Evolutionary conservation across 2,113 vertebrate species (phyloP), one percentile per base, ranked within the genome.

Genomic region (Anhinga anhinga): DNA sequence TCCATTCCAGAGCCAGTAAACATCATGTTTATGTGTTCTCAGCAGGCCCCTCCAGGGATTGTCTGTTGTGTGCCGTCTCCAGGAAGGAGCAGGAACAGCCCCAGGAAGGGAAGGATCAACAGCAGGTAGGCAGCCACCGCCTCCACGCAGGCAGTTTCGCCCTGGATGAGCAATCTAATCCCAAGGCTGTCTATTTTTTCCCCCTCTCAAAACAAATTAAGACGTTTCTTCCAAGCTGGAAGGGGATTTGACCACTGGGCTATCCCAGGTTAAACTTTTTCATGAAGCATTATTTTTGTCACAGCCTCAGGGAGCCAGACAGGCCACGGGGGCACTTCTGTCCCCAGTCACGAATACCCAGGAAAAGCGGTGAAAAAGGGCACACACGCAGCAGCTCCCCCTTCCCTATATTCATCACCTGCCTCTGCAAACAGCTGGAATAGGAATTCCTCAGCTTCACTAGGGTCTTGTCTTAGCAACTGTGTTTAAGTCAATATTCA

Each of bases 401-500:
- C 47, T 77, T 45, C 76, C 44, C 76, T 47, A 0, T 5, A 65
- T 23, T 45, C 71, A 22, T 13, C 5, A 0, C 70, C 49, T 19
- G 40, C 78, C 65, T 47, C 38, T 73, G 66, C 49, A 44, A 79
- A 34, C 70, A 82, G 44, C 74, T 65, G 79, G 90, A 14, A 47
- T 52, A 93, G 44, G 40, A 80, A 95, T 80, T 86, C 67, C 94
- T 86, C 21, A 1, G 45, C 80, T 80, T 36, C 30, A 1, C 40
- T 11, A 2, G 49, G 44, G 13, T 49, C 79, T 85, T 25, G 6
- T 40, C 78, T 92, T 58, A 63, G 55, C 71, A 22, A 50, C 76
- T 45, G 79, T 0, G 10, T 23, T 77, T 53, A 52, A 88, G 91
- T 96, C 94, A 73, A 91, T 95, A 95, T 53, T 91, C 90, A 86